Percentiles rank a stretch among this genome's conserved stretches.
Evolutionary conservation across 2,113 vertebrate genomes (phyloP).

Genomic region (Leptobrachium ailaonicum): DNA sequence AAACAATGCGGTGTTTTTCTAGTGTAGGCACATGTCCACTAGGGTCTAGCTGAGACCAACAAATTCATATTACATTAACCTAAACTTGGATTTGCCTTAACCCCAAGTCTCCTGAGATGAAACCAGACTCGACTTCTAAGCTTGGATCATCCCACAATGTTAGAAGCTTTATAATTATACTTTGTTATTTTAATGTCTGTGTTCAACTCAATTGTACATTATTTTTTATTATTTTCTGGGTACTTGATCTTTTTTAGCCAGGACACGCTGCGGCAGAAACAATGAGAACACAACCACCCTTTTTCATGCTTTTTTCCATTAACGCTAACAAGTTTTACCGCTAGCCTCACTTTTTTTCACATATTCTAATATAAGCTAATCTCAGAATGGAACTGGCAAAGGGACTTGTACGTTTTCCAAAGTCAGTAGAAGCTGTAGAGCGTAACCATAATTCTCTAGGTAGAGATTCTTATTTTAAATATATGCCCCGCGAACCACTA

Average conservation of each 20-base stretch:
- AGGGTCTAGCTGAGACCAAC: conserved; percentile 40
- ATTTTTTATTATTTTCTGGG: conserved; percentile 31
- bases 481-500: conserved; percentile 16
- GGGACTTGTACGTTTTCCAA: conserved; percentile 24
- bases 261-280: conserved; percentile 33
- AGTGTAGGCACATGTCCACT: conserved; percentile 46
- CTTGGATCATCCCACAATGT: conserved; percentile 42
- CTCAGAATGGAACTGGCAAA: conserved; percentile 37
- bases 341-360: conserved; percentile 7
- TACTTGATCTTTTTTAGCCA: conserved; percentile 32
- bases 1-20: conserved; percentile 42
- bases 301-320: conserved; percentile 34
- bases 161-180: conserved; percentile 45
- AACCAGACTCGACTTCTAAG: conserved; percentile 45
- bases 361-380: conserved; percentile 33
- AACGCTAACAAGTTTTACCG: conserved; percentile 46
- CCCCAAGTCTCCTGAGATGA: conserved; percentile 36
- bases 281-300: conserved; percentile 38
- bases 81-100: conserved; percentile 45
- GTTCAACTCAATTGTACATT: conserved; percentile 43
- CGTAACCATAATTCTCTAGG: conserved; percentile 21
- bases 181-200: conserved; percentile 49
- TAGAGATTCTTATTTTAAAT: conserved; percentile 26
- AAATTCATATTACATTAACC: conserved; percentile 50
- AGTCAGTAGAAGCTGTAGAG: conserved; percentile 34